phyloP scores from a whole-genome alignment of 2,113 vertebrate species.

The Triplophysa dalaica region DNA sequence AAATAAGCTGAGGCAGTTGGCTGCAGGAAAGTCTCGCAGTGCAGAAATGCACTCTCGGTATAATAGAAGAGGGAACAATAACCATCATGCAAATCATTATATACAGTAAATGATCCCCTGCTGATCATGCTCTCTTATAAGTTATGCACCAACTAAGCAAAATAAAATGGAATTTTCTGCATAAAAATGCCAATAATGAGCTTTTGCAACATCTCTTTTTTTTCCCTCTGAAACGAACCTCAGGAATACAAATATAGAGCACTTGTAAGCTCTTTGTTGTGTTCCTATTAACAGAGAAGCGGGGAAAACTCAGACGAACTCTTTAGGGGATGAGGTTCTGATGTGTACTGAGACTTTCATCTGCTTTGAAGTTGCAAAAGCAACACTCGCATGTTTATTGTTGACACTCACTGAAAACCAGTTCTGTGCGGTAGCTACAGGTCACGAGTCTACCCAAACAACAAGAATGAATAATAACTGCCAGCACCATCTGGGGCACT shows the following conservation, averaged over 20 bases:
- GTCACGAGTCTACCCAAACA: slow-evolving; percentile 71
- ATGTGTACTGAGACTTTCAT: slow-evolving; percentile 38
- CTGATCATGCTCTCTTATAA: slow-evolving; percentile 49
- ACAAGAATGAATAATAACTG: slow-evolving; percentile 74
- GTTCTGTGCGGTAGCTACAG: slow-evolving; percentile 73
- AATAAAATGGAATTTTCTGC: slow-evolving; percentile 3
- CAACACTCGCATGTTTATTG: slow-evolving; percentile 65
- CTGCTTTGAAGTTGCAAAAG: slow-evolving; percentile 63
- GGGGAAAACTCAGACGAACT: slow-evolving; percentile 49
- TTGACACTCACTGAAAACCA: slow-evolving; percentile 71
- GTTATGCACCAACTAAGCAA: slow-evolving; percentile 43
- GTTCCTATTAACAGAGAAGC: slow-evolving; percentile 49
- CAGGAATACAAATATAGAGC: slow-evolving; percentile 44
- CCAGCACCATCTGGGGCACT: slow-evolving; percentile 72
- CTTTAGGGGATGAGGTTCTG: slow-evolving; percentile 44
- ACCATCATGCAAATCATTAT: slow-evolving; percentile 53
- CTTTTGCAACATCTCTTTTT: background rate
- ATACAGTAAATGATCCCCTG: slow-evolving; percentile 52
- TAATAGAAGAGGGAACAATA: slow-evolving; percentile 59
- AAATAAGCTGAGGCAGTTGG: slow-evolving; percentile 19
- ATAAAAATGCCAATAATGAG: slow-evolving; percentile 41
- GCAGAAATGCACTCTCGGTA: slow-evolving; percentile 51
- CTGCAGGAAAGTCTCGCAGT: slow-evolving; percentile 33
- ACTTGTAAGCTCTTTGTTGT: slow-evolving; percentile 45
- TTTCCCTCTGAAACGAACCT: slow-evolving; percentile 22